Base-by-base conservation (phyloP, 2,888 invertebrate genomes). In the Brenthis ino region DNA sequence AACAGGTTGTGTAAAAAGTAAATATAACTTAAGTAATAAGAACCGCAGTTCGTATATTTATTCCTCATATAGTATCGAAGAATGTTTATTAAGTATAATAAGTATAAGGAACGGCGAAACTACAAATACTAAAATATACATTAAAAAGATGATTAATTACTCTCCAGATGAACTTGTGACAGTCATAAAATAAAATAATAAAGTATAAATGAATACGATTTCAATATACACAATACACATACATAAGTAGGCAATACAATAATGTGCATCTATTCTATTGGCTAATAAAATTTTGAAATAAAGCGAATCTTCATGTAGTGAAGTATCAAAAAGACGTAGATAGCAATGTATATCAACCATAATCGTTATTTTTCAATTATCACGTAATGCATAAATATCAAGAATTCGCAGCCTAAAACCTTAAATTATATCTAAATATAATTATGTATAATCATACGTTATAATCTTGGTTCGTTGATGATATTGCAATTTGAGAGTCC, bases 401-500 rank as follows among this genome's bases (percentile, higher is more conserved):
- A 11, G 33, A 60, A 50, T 50, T 33, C 28, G 60, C 50, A 63
- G 37, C 14, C 63, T 54, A 43, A 53, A 63, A 61, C 24, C 56
- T 43, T 47, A 56, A 65, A 61, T 60, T 43, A 51, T 28, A 60
- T 50, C 54, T 60, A 43, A 66, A 57, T 53, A 65, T 47, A 67
- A 67, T 60, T 55, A 57, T 53, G 55, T 58, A 33, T 50, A 65
- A 65, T 68, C 65, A 64, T 63, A 65, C 58, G 57, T 47, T 60
- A 64, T 71, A 66, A 71, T 68, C 63, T 66, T 58, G 43, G 47
- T 50, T 56, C 57, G 64, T 57, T 65, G 65, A 63, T 66, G 71
- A 71, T 64, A 68, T 68, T 66, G 57, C 64, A 66, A 71, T 58
- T 64, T 54, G 54, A 66, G 57, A 63, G 54, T 60, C 61, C 50